Conservation (phyloP, 2,888 invertebrate species). For the Creontiades dilutus region DNA sequence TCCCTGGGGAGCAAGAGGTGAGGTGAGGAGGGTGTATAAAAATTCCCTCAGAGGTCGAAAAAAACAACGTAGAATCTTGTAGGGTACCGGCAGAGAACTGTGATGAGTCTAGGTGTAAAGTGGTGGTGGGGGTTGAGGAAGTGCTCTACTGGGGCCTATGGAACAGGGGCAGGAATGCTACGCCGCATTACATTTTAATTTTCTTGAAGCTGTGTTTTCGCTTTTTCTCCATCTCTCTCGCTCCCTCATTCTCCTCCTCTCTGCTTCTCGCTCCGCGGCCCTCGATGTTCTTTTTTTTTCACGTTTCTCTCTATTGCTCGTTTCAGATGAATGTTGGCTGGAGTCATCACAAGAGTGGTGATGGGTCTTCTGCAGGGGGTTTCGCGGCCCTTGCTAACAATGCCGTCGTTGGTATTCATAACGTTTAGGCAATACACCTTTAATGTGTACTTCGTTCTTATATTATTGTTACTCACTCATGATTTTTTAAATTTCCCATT, state of each 20-base stretch:
- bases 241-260: neutral
- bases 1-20: conserved; percentile 18
- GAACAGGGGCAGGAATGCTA: conserved; percentile 14
- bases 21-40: neutral
- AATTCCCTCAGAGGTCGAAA: neutral
- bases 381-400: neutral
- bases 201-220: neutral
- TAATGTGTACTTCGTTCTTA: neutral
- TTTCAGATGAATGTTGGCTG: conserved; percentile 40
- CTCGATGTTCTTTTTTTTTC: neutral
- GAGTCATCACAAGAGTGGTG: conserved; percentile 13
- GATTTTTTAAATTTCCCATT: too few relatives aligned
- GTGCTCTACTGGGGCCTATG: neutral
- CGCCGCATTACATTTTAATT: conserved; percentile 51
- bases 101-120: conserved; percentile 43
- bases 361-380: neutral
- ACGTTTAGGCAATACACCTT: neutral
- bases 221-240: neutral
- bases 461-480: neutral
- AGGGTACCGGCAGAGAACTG: neutral
- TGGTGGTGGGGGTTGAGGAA: neutral
- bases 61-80: conserved; percentile 37
- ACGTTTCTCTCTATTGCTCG: neutral
- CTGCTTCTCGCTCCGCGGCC: neutral
- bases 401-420: neutral